Evolutionary conservation across 2,888 invertebrate genomes (phyloP).

Genomic region (Galerucella pusilla): DNA sequence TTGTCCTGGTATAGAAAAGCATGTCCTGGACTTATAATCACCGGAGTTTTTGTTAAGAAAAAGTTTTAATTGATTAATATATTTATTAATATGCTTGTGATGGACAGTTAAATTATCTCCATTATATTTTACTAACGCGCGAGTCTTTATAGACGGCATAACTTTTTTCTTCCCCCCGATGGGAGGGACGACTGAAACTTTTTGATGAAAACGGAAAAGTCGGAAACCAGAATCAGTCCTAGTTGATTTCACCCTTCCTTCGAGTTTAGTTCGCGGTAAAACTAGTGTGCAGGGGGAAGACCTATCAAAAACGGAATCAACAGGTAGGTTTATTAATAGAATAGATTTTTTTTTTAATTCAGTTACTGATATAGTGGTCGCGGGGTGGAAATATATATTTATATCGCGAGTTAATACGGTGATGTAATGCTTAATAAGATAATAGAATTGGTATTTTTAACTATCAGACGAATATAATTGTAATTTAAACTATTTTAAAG

Average conservation of each 20-base stretch:
- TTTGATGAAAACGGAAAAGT: slow-evolving; percentile 26
- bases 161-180: slow-evolving; percentile 25
- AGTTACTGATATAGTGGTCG: slow-evolving; percentile 26
- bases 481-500: not conserved
- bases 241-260: slow-evolving; percentile 34
- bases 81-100: too few species aligned
- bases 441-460: not conserved
- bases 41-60: too few species aligned
- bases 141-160: not conserved
- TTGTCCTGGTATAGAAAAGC: too few species aligned
- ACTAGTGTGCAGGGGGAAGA: slow-evolving; percentile 35
- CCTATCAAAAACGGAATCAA: slow-evolving; percentile 34
- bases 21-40: too few species aligned
- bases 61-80: too few species aligned
- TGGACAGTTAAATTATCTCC: too few species aligned
- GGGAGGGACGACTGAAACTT: slow-evolving; percentile 25
- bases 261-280: slow-evolving; percentile 23
- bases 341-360: slow-evolving; percentile 38
- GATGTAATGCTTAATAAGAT: slow-evolving; percentile 10
- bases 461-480: not conserved
- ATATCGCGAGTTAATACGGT: not conserved
- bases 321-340: slow-evolving; percentile 35
- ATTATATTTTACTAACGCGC: not conserved
- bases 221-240: slow-evolving; percentile 25
- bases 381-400: not conserved